phyloP scores from a whole-genome alignment of 2,888 invertebrate species.

The Electrophaes corylata region DNA sequence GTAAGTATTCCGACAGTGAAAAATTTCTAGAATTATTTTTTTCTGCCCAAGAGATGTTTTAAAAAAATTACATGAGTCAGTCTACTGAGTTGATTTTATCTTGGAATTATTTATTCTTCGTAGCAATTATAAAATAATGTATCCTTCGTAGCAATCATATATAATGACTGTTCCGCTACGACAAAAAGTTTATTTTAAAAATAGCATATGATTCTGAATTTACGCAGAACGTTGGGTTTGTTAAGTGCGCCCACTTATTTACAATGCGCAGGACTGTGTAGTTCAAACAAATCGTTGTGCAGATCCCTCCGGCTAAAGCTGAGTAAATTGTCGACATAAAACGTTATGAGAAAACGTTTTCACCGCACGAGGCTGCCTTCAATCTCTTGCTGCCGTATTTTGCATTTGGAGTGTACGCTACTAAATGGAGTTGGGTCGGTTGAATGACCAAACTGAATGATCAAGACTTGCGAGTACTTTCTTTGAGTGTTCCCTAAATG shows the following conservation, averaged over 20 bases:
- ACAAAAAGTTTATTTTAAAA: slow-evolving; percentile 4
- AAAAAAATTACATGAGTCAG: too few relatives aligned
- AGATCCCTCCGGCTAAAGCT: slow-evolving; percentile 62
- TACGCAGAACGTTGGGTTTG: slow-evolving; percentile 37
- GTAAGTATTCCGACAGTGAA: too few relatives aligned
- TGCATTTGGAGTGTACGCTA: slow-evolving; percentile 57
- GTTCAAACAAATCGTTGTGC: slow-evolving; percentile 65
- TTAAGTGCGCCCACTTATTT: slow-evolving; percentile 52
- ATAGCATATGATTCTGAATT: slow-evolving; percentile 19
- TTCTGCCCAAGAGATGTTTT: too few relatives aligned
- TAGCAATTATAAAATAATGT: neutral
- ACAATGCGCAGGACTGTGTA: slow-evolving; percentile 52
- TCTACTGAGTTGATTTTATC: too few relatives aligned
- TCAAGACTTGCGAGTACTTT: slow-evolving; percentile 15
- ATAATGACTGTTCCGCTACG: neutral
- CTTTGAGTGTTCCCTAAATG: slow-evolving; percentile 22
- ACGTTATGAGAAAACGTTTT: slow-evolving; percentile 69
- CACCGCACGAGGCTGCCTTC: slow-evolving; percentile 59
- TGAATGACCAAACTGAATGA: slow-evolving; percentile 43
- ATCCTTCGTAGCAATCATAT: neutral
- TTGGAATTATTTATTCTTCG: too few relatives aligned
- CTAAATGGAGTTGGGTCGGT: slow-evolving; percentile 45
- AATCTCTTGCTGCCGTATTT: slow-evolving; percentile 61
- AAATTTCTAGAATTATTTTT: too few relatives aligned
- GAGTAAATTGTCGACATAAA: slow-evolving; percentile 72